These are phyloP conservation scores for Grus americana DNA, from an alignment of 2,113 vertebrate genomes.

Conservation along the genomic window DNA sequence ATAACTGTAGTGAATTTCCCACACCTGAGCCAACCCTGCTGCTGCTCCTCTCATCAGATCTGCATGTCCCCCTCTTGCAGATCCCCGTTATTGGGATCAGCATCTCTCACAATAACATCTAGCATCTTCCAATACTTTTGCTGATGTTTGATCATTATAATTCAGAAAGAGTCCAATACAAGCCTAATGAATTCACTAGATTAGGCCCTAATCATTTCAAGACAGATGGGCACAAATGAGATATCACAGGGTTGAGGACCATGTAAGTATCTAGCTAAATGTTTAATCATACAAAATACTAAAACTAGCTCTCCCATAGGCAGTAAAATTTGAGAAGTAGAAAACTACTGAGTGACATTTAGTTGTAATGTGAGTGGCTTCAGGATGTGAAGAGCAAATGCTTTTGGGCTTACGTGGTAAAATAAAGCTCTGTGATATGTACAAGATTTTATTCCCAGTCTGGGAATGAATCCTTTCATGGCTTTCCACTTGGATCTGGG, in stretches of 20 bases:
- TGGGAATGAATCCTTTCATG: neutral
- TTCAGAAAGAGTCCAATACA: neutral
- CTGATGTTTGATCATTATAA: neutral
- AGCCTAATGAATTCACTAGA: neutral
- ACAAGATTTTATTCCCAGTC: neutral
- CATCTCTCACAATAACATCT: neutral
- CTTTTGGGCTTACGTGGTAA: neutral
- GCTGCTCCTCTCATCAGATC: neutral
- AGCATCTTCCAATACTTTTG: neutral
- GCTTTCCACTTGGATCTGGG: neutral
- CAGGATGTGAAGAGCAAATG: neutral
- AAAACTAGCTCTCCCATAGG: neutral
- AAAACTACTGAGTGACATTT: neutral
- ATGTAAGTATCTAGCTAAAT: neutral
- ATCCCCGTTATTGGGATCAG: neutral
- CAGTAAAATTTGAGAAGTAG: neutral
- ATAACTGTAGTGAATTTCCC: neutral
- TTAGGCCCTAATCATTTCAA: neutral
- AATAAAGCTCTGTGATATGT: neutral
- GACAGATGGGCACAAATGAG: slow-evolving; percentile 34
- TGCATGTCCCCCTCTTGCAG: neutral
- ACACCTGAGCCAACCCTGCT: neutral
- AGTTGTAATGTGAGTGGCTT: neutral
- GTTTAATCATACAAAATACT: neutral
- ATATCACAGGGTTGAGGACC: neutral